Evolutionary conservation across 1,140 invertebrate genomes (phyloP).

Genomic region (Phortica variegata): DNA sequence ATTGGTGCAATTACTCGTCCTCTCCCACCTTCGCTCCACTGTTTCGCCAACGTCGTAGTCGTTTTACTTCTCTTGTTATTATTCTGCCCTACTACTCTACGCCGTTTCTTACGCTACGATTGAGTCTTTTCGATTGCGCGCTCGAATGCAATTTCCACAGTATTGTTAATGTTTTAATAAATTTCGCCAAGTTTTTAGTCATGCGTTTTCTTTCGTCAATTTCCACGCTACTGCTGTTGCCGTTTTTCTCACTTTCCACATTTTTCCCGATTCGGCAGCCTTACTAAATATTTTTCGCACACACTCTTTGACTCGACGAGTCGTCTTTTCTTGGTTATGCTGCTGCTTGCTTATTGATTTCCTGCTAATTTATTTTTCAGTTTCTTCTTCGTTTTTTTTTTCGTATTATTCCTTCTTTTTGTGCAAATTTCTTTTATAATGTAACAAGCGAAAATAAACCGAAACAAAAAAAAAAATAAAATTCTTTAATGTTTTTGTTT

Average conservation of each 20-base stretch:
- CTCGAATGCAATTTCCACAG: too few species aligned
- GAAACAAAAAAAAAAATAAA: conserved; percentile 44
- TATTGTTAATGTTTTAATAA: conserved; percentile 14
- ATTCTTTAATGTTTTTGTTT: conserved; percentile 54
- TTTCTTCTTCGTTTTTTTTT: conserved; percentile 14
- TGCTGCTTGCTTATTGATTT: background rate
- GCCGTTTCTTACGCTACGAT: conserved; percentile 1
- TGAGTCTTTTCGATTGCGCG: conserved; percentile 10
- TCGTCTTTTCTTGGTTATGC: conserved; percentile 3
- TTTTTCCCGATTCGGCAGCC: conserved; percentile 14
- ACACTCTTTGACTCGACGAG: too few species aligned
- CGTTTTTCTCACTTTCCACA: conserved; percentile 26
- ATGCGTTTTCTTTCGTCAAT: conserved; percentile 9
- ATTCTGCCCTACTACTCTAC: conserved; percentile 6
- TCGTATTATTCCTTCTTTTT: conserved; percentile 3
- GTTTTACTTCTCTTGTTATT: conserved; percentile 12
- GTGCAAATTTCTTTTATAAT: conserved; percentile 1
- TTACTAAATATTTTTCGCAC: too few species aligned
- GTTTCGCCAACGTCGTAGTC: conserved; percentile 8
- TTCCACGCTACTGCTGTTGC: conserved; percentile 11
- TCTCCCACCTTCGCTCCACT: conserved; percentile 4
- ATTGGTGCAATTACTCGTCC: conserved; percentile 7
- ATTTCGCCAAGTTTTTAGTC: conserved; percentile 9
- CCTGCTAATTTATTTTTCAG: background rate
- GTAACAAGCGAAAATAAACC: conserved; percentile 8